phyloP scores from a whole-genome alignment of 1,140 invertebrate species.

The Drosophila kurseongensis region DNA sequence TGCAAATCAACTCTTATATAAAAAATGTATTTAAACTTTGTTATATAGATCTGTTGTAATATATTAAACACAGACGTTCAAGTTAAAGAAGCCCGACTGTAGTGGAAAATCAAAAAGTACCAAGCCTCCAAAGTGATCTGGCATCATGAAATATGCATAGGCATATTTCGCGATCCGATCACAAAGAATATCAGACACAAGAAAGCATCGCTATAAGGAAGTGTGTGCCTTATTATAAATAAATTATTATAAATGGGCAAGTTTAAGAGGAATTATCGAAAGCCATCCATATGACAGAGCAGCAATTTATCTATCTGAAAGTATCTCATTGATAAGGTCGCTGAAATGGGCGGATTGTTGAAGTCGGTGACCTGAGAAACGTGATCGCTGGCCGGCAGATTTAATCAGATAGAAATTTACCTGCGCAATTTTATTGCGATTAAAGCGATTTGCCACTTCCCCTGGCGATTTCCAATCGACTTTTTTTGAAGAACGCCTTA shows the following conservation, averaged over 20 bases:
- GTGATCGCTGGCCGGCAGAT: constrained; percentile 27
- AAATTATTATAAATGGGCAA: too few species aligned
- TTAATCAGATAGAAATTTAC: constrained; percentile 28
- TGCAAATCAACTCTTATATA: too few species aligned
- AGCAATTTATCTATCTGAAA: constrained; percentile 11
- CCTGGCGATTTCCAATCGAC: constrained; percentile 4
- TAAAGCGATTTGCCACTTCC: constrained; percentile 8
- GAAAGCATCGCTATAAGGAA: constrained; percentile 37
- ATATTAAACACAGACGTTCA: not conserved
- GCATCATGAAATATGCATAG: constrained; percentile 59
- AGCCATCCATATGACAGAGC: constrained; percentile 9
- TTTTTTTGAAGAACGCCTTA: constrained; percentile 34
- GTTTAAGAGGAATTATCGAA: constrained; percentile 10
- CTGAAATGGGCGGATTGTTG: not conserved
- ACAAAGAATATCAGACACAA: constrained; percentile 26
- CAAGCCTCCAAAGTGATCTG: constrained; percentile 21
- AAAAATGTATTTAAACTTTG: too few species aligned
- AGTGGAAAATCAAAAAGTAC: constrained; percentile 1
- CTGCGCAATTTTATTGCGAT: constrained; percentile 49
- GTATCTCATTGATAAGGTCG: constrained; percentile 1
- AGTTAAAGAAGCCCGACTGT: not conserved
- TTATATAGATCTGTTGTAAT: too few species aligned
- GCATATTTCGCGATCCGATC: constrained; percentile 11
- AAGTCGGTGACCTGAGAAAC: constrained; percentile 29
- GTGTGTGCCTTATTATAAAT: constrained; percentile 21